phyloP scores from a whole-genome alignment of 2,797 vertebrate species.

The Micrastur ruficollis region DNA sequence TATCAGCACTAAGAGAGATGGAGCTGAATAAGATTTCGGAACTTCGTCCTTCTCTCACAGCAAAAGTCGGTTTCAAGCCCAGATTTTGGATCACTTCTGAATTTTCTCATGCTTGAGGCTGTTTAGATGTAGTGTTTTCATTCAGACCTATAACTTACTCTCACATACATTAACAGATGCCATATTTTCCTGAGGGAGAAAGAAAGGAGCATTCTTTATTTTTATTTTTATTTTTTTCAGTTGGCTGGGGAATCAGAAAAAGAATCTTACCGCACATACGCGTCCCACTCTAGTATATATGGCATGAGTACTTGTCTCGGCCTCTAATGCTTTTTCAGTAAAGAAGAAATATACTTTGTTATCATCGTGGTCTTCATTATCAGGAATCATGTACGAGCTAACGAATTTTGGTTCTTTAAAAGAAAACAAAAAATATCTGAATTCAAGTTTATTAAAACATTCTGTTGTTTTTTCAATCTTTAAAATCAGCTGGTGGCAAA shows the following conservation, averaged over 20 bases:
- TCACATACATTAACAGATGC: neutral
- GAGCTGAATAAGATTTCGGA: neutral
- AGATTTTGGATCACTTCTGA: neutral
- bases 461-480: neutral
- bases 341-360: constrained; percentile 98
- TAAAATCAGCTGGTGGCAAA: neutral
- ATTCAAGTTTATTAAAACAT: neutral
- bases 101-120: neutral
- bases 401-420: constrained; percentile 90
- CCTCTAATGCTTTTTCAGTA: constrained; percentile 87
- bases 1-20: neutral
- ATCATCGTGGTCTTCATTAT: constrained; percentile 92
- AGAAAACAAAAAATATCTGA: neutral
- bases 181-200: neutral
- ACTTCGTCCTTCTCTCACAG: neutral
- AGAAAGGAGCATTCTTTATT: neutral
- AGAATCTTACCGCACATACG: constrained; percentile 86
- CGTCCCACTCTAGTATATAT: constrained; percentile 88
- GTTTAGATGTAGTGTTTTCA: neutral
- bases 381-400: constrained; percentile 88
- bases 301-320: constrained; percentile 80
- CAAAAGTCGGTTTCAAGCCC: neutral
- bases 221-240: neutral
- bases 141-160: neutral
- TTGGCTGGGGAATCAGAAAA: neutral